phyloP scores from a whole-genome alignment of 2,888 invertebrate species.

The Hydriomena furcata region DNA sequence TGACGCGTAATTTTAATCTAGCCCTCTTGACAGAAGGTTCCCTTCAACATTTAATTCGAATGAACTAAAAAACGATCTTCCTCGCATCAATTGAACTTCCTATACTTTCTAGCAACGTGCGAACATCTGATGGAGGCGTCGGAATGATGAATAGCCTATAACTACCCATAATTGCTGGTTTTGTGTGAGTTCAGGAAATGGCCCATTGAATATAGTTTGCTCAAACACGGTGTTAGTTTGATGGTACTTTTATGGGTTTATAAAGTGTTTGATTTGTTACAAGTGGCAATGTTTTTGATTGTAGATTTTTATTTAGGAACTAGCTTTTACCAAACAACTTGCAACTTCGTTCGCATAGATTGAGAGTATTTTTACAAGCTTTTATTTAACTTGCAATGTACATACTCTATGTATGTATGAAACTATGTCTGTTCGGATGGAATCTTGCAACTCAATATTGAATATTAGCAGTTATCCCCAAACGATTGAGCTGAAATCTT shows the following conservation, averaged over 20 bases:
- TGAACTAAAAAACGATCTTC: slow-evolving; percentile 23
- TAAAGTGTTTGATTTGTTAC: slow-evolving; percentile 19
- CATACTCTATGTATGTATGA: no score
- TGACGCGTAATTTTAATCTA: no score
- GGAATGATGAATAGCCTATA: slow-evolving; percentile 37
- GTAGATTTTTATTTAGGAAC: slow-evolving; percentile 12
- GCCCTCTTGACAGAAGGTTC: no score
- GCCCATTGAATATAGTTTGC: slow-evolving; percentile 24
- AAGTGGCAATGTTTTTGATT: slow-evolving; percentile 11
- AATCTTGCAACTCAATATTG: no score
- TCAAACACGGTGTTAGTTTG: slow-evolving; percentile 21
- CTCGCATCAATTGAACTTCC: slow-evolving; percentile 19
- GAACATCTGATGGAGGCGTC: slow-evolving; percentile 32
- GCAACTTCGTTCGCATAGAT: no score
- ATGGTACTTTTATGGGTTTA: slow-evolving; percentile 23
- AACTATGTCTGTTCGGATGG: no score
- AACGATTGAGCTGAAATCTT: no score
- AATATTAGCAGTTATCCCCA: no score
- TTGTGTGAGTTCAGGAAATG: slow-evolving; percentile 27
- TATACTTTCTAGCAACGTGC: slow-evolving; percentile 33
- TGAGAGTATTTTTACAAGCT: no score
- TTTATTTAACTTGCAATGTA: no score
- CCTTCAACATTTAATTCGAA: not conserved
- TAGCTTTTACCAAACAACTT: no score
- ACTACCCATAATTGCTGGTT: slow-evolving; percentile 29